phyloP scores from a whole-genome alignment of 2,797 vertebrate genomes.

The Lutra lutra region DNA sequence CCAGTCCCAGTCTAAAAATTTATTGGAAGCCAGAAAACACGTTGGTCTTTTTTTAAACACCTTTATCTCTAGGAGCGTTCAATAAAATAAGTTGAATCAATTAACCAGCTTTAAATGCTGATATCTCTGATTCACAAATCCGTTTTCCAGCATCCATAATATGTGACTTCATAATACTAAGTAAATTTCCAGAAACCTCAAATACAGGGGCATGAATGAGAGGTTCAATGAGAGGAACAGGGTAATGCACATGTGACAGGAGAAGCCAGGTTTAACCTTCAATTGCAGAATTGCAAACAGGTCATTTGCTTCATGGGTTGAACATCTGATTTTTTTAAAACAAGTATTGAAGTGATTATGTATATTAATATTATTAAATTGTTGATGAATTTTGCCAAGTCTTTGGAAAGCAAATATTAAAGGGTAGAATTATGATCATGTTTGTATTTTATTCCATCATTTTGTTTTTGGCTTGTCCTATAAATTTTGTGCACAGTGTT shows the following conservation, averaged over 20 bases:
- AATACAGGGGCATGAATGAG: background rate
- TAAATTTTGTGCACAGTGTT: background rate
- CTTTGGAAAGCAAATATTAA: slow-evolving; percentile 39
- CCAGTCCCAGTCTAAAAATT: background rate
- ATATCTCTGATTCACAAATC: background rate
- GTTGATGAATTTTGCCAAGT: background rate
- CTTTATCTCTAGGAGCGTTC: background rate
- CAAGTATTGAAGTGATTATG: background rate
- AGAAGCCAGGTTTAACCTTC: background rate
- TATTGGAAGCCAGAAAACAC: background rate
- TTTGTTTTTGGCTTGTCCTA: slow-evolving; percentile 7
- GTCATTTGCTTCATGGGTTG: background rate
- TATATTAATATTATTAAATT: background rate
- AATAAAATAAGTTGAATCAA: background rate
- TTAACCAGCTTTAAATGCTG: background rate
- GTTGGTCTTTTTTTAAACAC: background rate
- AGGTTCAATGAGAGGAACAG: background rate
- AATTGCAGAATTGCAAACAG: background rate
- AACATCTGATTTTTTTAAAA: background rate
- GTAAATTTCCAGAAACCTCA: background rate
- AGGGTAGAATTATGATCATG: background rate
- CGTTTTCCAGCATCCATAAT: background rate
- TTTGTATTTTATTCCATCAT: slow-evolving; percentile 23
- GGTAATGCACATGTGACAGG: background rate
- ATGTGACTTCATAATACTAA: background rate